Percentiles rank a stretch among this genome's conserved stretches.
These are phyloP conservation scores for Protobothrops flavoviridis DNA, from an alignment of 2,113 vertebrate genomes.

Conservation along the genomic window DNA sequence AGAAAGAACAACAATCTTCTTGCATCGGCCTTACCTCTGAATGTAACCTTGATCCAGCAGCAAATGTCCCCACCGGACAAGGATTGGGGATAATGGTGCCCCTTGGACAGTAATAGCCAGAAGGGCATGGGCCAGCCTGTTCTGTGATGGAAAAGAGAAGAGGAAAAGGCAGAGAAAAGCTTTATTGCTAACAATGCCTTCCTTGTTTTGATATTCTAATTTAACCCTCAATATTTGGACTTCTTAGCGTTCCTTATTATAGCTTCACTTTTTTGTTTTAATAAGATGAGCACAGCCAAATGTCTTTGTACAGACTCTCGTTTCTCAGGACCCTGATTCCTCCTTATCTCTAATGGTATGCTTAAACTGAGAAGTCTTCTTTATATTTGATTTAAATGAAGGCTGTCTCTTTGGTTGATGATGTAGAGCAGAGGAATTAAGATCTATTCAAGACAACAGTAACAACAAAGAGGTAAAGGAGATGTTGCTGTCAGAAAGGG, in stretches of 20 bases:
- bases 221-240: background rate
- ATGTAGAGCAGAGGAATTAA: background rate
- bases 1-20: background rate
- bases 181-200: background rate
- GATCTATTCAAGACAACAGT: background rate
- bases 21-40: constrained; percentile 69
- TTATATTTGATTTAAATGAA: background rate
- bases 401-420: too few relatives aligned
- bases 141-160: constrained; percentile 56
- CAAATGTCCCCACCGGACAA: constrained; percentile 82
- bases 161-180: background rate
- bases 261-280: background rate
- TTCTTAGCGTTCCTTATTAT: background rate
- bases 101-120: constrained; percentile 79
- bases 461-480: background rate
- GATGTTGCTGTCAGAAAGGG: background rate
- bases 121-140: constrained; percentile 79
- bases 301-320: background rate
- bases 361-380: background rate
- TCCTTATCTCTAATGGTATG: background rate
- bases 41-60: constrained; percentile 67
- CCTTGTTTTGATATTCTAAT: background rate
- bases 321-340: background rate
- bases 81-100: constrained; percentile 73
- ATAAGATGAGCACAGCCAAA: too few relatives aligned